phyloP scores from a whole-genome alignment of 2,797 vertebrate species.

The Eurystomus glaucurus region DNA sequence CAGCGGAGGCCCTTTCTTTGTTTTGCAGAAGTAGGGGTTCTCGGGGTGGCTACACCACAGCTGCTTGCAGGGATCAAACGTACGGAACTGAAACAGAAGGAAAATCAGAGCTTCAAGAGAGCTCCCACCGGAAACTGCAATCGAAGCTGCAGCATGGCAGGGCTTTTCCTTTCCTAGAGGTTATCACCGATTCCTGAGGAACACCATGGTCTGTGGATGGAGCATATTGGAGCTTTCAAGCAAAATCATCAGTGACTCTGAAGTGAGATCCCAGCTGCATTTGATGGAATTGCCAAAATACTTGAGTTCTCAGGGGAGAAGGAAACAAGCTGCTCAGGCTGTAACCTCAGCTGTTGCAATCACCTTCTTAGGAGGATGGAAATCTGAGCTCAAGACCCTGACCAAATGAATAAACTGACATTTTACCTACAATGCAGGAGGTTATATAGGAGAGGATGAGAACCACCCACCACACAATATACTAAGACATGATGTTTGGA shows the following conservation, averaged over 20 bases:
- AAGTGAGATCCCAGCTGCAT: background rate
- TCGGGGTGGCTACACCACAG: slow-evolving; percentile 99
- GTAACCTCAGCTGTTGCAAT: background rate
- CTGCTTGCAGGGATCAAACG: slow-evolving; percentile 97
- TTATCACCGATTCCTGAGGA: background rate
- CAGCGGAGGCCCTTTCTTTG: slow-evolving; percentile 97
- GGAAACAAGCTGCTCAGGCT: background rate
- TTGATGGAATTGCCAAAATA: background rate
- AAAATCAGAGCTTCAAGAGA: background rate
- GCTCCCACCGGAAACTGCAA: background rate
- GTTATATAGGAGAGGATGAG: background rate
- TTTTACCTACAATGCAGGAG: background rate
- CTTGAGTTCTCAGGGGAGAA: background rate
- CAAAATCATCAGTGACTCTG: background rate
- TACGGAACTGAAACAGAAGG: slow-evolving; percentile 90
- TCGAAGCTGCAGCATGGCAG: background rate
- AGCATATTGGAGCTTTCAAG: background rate
- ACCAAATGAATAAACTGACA: background rate
- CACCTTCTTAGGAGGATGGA: background rate
- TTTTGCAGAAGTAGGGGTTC: slow-evolving; percentile 99
- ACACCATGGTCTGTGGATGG: accelerated
- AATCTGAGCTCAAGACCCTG: background rate
- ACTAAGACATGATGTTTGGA: background rate
- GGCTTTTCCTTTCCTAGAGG: background rate
- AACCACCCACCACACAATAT: background rate